Evolutionary conservation across 2,888 invertebrate species (phyloP), one percentile per base, ranked within the genome.

Genomic region (Zygothrica quintamaculata): DNA sequence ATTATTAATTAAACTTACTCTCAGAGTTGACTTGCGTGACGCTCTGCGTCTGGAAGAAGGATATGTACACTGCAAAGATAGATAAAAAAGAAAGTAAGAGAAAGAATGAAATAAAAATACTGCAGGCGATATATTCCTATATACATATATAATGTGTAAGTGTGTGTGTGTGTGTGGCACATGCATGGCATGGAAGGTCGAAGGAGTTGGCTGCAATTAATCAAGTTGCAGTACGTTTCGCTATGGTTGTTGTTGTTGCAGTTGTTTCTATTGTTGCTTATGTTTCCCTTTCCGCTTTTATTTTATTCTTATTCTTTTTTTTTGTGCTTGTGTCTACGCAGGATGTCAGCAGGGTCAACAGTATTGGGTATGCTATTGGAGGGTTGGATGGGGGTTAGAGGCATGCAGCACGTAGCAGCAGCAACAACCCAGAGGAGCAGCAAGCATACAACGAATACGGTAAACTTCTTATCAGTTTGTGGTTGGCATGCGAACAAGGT

Each of bases 1-100:
- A 86, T 87, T 85, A 86, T 88, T 89, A 89, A 89, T 88, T 88
- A 86, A 88, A 89, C 90, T 90, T 89, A 90, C 90, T 89, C 75
- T 90, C 89, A 44, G 81, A 56, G 88, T 90, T 90, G 78, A 90
- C 87, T 87, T 89, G 81, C 70, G 77, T 82, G 71, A 75, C 74
- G 69, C 74, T 78, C 65, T 87, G 87, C 64, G 86, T 74, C 71
- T 89, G 88, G 65, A 87, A 88, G 61, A 80, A 88, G 59, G 79
- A 78, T 57, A 88, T 74, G 73, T 88, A 87, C 59, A 88, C 90
- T 90, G 87, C 51, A 22, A 89, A 70, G n/a, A 75, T 43, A 72
- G 58, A 59, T 13, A 65, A 52, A 56, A 48, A 60, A 66, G 46
- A 62, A 42, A 39, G 26, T 11, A 31, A 39, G 16, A 52, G 52